These are phyloP conservation scores for Penaeus indicus DNA, from an alignment of 1,140 invertebrate species.

Conservation along the genomic window DNA sequence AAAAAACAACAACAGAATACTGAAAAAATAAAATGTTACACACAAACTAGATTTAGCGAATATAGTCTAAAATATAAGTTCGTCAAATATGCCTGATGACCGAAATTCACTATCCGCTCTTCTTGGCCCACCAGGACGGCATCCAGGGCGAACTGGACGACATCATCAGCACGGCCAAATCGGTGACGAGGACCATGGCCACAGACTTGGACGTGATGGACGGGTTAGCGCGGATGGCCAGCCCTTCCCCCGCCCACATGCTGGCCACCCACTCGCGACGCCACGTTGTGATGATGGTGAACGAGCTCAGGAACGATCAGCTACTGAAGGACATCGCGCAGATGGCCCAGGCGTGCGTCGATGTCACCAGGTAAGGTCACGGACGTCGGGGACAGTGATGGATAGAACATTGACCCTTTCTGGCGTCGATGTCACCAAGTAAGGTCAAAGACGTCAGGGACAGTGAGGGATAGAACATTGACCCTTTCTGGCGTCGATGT, in stretches of 20 bases:
- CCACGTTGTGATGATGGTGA: background rate
- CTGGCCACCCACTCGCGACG: background rate
- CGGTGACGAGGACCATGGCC: background rate
- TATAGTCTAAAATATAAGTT: too few relatives aligned
- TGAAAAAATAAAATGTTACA: too few relatives aligned
- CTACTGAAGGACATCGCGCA: conserved; percentile 29
- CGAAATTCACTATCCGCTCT: too few relatives aligned
- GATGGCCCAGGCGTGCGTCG: conserved; percentile 4
- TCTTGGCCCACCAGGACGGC: background rate
- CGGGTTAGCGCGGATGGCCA: background rate
- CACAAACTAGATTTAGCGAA: too few relatives aligned
- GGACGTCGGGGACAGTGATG: too few relatives aligned
- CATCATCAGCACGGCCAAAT: conserved; percentile 9
- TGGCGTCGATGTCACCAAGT: too few relatives aligned
- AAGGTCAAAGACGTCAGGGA: too few relatives aligned
- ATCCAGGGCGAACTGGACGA: conserved; percentile 1
- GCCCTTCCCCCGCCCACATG: background rate
- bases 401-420: too few relatives aligned
- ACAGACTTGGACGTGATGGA: background rate
- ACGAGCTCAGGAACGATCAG: conserved; percentile 25
- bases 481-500: too few relatives aligned
- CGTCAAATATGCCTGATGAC: too few relatives aligned
- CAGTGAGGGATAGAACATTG: too few relatives aligned
- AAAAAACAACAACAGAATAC: too few relatives aligned
- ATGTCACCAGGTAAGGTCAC: conserved; percentile 31